A percentile compares a stretch with the other conserved stretches of the same genome.
These are phyloP conservation scores for Lathamus discolor DNA, from an alignment of 2,113 vertebrate genomes.

Conservation along the genomic window DNA sequence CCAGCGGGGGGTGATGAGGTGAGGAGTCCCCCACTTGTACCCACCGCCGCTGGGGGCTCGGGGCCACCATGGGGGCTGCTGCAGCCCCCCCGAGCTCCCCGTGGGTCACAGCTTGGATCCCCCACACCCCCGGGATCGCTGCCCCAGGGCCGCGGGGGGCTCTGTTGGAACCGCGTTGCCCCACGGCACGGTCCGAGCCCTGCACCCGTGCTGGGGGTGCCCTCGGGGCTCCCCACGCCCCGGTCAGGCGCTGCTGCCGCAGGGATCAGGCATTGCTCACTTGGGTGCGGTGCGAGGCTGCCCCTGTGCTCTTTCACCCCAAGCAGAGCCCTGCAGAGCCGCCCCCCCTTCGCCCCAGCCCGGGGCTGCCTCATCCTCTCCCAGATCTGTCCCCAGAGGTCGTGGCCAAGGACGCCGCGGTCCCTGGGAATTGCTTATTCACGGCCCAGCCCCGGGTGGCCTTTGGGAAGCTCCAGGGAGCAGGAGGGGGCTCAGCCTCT, in stretches of 20 bases:
- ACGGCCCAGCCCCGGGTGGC: accelerated
- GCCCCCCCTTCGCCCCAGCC: accelerated
- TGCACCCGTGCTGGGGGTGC: not conserved
- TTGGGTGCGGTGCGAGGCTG: accelerated
- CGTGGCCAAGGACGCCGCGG: not conserved
- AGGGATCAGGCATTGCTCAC: not conserved
- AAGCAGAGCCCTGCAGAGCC: accelerated
- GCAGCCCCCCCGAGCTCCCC: too few relatives aligned
- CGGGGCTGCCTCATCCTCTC: not conserved
- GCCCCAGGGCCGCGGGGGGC: too few relatives aligned
- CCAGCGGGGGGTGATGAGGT: too few relatives aligned
- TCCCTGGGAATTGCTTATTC: not conserved
- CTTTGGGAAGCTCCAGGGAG: not conserved
- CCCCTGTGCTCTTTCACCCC: not conserved
- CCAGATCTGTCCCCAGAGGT: not conserved
- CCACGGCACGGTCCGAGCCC: not conserved
- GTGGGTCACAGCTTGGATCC: not conserved
- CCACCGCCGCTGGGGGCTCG: not conserved
- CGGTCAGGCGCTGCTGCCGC: not conserved
- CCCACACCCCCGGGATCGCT: not conserved
- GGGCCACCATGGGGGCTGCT: too few relatives aligned
- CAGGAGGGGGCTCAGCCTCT: not conserved
- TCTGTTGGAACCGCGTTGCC: not conserved
- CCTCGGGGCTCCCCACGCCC: not conserved
- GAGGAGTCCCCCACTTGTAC: not conserved